Evolutionary conservation across 1,140 invertebrate genomes (phyloP).

Genomic region (Metopolophium dirhodum): DNA sequence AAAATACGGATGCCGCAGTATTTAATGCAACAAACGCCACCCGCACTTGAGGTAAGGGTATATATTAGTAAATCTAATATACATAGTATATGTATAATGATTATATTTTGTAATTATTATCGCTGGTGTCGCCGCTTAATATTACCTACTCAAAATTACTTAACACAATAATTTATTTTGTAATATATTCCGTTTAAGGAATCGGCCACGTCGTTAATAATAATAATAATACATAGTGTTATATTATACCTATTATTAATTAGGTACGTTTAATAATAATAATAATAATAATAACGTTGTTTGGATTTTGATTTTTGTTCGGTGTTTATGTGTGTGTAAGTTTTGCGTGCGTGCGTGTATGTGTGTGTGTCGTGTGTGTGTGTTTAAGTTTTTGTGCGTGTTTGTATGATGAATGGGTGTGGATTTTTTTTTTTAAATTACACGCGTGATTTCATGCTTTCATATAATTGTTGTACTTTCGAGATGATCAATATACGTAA

Average conservation of each 20-base stretch:
- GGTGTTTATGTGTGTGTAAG: slow-evolving; percentile 23
- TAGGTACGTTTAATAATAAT: slow-evolving; percentile 32
- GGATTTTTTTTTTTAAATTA: slow-evolving; percentile 27
- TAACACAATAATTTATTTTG: slow-evolving; percentile 36
- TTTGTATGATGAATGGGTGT: slow-evolving; percentile 30
- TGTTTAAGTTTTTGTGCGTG: background rate
- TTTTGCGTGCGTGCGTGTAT: background rate
- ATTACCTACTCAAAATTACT: background rate
- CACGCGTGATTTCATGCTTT: slow-evolving; percentile 29
- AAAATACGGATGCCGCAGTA: slow-evolving; percentile 26
- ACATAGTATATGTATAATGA: slow-evolving; percentile 4
- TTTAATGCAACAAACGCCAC: slow-evolving; percentile 32
- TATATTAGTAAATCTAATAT: slow-evolving; percentile 39
- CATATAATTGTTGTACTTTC: slow-evolving; percentile 39
- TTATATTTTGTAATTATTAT: slow-evolving; percentile 7
- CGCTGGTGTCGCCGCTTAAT: slow-evolving; percentile 30
- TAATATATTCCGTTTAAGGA: background rate
- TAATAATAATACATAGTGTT: slow-evolving; percentile 27
- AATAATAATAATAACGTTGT: slow-evolving; percentile 51
- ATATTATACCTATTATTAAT: background rate
- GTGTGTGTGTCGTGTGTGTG: background rate
- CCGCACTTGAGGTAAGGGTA: slow-evolving; percentile 49
- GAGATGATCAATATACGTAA: background rate
- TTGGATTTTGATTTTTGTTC: slow-evolving; percentile 23
- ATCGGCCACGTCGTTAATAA: background rate